Evolutionary conservation across 2,888 invertebrate species (phyloP).

Genomic region (Temnothorax rugatulus): DNA sequence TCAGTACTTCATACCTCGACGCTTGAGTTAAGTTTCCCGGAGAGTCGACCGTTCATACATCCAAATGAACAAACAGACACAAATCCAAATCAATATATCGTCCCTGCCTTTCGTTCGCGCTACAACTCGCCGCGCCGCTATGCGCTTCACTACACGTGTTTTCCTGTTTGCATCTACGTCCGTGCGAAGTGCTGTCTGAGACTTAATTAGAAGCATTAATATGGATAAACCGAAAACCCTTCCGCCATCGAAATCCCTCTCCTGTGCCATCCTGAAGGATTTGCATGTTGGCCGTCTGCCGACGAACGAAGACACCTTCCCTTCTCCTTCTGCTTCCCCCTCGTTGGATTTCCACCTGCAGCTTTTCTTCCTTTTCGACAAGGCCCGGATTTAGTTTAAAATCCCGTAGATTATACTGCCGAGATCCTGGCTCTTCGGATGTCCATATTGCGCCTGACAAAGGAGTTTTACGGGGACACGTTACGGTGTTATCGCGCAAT

Average conservation of each 20-base stretch:
- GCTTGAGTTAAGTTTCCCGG: neutral
- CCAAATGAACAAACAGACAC: conserved; percentile 31
- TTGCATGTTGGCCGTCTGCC: conserved; percentile 70
- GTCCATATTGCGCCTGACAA: neutral
- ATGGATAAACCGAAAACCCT: conserved; percentile 72
- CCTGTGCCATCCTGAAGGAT: conserved; percentile 45
- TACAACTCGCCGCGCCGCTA: neutral
- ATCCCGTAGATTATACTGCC: conserved; percentile 58
- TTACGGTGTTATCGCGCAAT: conserved; percentile 1
- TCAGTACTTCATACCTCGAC: neutral
- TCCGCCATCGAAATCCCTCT: conserved; percentile 18
- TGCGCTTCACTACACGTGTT: conserved; percentile 27
- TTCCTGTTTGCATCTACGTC: neutral
- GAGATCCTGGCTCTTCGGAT: neutral
- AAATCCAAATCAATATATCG: conserved; percentile 18
- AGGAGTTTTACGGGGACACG: neutral
- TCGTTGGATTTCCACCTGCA: conserved; percentile 58
- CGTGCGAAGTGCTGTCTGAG: conserved; percentile 49
- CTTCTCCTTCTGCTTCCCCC: neutral
- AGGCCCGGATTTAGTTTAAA: conserved; percentile 65
- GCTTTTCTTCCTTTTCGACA: conserved; percentile 68
- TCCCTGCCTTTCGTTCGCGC: neutral
- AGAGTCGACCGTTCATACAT: neutral
- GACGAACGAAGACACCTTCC: conserved; percentile 56
- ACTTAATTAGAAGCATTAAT: conserved; percentile 77